These are phyloP conservation scores for Melanaphis sacchari DNA, from an alignment of 1,140 invertebrate genomes.

Conservation along the genomic window DNA sequence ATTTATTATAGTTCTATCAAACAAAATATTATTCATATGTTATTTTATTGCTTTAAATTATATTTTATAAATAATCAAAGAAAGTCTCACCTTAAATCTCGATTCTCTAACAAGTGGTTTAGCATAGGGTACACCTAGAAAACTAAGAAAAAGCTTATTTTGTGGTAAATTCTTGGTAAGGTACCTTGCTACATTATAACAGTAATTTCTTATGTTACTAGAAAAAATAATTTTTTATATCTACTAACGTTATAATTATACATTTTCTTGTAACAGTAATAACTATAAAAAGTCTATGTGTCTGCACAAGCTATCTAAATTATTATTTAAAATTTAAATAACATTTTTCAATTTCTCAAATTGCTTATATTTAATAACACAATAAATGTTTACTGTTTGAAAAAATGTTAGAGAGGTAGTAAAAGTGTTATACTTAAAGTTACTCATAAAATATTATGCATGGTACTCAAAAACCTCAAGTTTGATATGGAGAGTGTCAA, in stretches of 20 bases:
- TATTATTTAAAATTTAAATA: no score
- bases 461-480: no score
- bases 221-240: not conserved
- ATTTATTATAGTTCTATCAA: not conserved
- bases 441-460: no score
- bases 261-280: not conserved
- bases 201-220: constrained; percentile 37
- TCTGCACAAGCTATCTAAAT: not conserved
- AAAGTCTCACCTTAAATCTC: constrained; percentile 60
- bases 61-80: not conserved
- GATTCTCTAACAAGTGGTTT: constrained; percentile 59
- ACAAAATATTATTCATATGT: not conserved
- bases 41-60: no score
- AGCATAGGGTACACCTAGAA: constrained; percentile 61
- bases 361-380: no score
- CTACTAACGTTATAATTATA: not conserved
- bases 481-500: no score
- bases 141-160: constrained; percentile 55
- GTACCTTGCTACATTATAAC: constrained; percentile 54
- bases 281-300: not conserved
- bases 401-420: no score
- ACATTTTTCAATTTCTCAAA: no score
- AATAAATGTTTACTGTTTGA: no score
- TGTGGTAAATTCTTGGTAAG: constrained; percentile 45
- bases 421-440: no score